Base-by-base conservation (phyloP, 1,140 invertebrate species). In the Luehdorfia chinensis region DNA sequence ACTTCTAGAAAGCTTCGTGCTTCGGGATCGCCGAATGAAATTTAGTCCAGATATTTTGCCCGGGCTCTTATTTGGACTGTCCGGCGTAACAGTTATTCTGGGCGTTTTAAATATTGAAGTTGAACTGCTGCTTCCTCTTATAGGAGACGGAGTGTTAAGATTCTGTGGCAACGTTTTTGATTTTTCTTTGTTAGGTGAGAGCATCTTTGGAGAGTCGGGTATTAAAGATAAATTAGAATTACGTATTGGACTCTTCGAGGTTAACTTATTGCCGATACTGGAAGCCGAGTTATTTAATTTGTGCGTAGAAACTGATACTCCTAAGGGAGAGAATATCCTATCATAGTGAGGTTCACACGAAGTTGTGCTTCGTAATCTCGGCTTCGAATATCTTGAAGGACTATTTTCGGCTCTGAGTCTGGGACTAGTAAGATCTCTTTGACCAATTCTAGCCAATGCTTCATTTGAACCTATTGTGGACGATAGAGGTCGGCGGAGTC, bases 1-100 rank as follows among this genome's bases (percentile, higher is more conserved):
- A 58, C 91, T 93, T 41, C 91, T 87, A 0, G 91, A 90, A 8
- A 94, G 65, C 70, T 93, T 94, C 0, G 92, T 92, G 55, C 92
- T 93, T 58, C 93, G 90, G 1, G 92, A 92, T 27, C 92, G 79
- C 4, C 92, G 84, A 50, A 93, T 92, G 25, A 90, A 89, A 66
- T 88, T 90, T 0, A 90, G 65, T 9, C 87, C 84, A 11, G 89
- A 87, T 49, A 83, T 75, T 60, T 87, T 89, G 21, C 88, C 88
- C 3, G 88, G 75, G 56, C 83, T 77, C 52, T 75, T 85, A 41
- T 77, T 83, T n/a, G 80, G 75, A 65, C 79, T 84, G 14, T 85
- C 84, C 8, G 83, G 77, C 16, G 78, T 81, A 13, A 80, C 71
- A 0, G 76, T 85, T 47, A 83, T 84, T 59, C 68, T 77, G 15